Evolutionary conservation across 1,140 invertebrate genomes (phyloP), one percentile per base, ranked within the genome.

Genomic region (Maniola jurtina): DNA sequence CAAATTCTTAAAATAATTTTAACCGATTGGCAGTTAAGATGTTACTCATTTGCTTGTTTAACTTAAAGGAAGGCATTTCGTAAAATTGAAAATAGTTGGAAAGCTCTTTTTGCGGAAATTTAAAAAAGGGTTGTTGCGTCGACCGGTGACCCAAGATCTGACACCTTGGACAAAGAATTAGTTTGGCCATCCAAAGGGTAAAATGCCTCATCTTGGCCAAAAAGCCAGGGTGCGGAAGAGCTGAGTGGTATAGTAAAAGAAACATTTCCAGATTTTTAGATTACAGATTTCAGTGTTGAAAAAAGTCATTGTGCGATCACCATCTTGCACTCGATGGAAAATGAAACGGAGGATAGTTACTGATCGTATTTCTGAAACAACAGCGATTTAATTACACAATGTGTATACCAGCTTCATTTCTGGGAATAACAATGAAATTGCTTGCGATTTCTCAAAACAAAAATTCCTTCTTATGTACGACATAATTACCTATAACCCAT

Each of bases 381-480:
- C 10, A 34, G 16, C 66, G 59, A 36, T 79, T 76, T 77, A 77
- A 79, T 73, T 72, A 75, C 75, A 81, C 76, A 80, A 76, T 75
- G 73, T 76, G 72, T 71, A 70, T 33, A 47, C 70, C 63, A 70
- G 68, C 71, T 76, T 77, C 67, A 75, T 65, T 85, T 83, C 83
- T 74, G 69, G 68, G 83, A 86, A 84, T 81, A 84, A 85, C 81
- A 81, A 86, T 71, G 80, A 79, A 75, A 81, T 84, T 85, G 83
- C 86, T 86, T 84, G 81, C 76, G 82, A 81, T 80, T 84, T 81
- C 79, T 81, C 76, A 80, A 86, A 83, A 84, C 83, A 86, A 88
- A 85, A 83, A 84, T 84, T 82, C 81, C 77, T 81, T 84, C 78
- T 80, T 80, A 83, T 83, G 84, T 73, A 74, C 75, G 79, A 84